Conservation (phyloP, 1,140 invertebrate species). For the Drosophila micromelanica region DNA sequence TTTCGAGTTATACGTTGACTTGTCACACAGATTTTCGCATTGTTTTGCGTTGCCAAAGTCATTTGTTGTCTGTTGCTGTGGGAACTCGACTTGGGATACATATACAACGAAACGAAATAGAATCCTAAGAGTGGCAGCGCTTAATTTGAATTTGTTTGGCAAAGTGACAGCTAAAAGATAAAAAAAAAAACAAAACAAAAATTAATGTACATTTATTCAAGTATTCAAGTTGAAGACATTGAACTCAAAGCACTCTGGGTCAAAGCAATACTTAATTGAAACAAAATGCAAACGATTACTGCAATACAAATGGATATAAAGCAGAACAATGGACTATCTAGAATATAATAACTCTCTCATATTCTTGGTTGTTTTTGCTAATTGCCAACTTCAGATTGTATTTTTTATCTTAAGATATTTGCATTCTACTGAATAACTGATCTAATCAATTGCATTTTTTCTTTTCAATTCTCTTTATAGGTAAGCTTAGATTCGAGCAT, state of each 20-base stretch:
- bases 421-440: constrained; percentile 1
- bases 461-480: constrained; percentile 30
- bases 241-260: constrained; percentile 1
- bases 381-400: not conserved
- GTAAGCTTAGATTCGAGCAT: constrained; percentile 8
- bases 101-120: constrained; percentile 7
- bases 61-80: constrained; percentile 48
- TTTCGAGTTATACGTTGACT: constrained; percentile 43
- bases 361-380: not conserved
- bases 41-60: constrained; percentile 43
- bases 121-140: constrained; percentile 40
- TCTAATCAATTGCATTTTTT: constrained; percentile 22
- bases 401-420: not conserved
- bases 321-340: too few relatives aligned
- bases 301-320: not conserved
- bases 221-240: constrained; percentile 8
- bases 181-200: constrained; percentile 5
- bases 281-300: constrained; percentile 18
- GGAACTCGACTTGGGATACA: constrained; percentile 7
- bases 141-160: constrained; percentile 71
- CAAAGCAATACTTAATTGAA: constrained; percentile 30
- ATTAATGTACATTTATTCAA: constrained; percentile 41
- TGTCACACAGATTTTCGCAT: constrained; percentile 69
- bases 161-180: constrained; percentile 47
- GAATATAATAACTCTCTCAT: not conserved